These are phyloP conservation scores for Hypocryptadius cinnamomeus DNA, from an alignment of 2,113 vertebrate genomes.

Conservation along the genomic window DNA sequence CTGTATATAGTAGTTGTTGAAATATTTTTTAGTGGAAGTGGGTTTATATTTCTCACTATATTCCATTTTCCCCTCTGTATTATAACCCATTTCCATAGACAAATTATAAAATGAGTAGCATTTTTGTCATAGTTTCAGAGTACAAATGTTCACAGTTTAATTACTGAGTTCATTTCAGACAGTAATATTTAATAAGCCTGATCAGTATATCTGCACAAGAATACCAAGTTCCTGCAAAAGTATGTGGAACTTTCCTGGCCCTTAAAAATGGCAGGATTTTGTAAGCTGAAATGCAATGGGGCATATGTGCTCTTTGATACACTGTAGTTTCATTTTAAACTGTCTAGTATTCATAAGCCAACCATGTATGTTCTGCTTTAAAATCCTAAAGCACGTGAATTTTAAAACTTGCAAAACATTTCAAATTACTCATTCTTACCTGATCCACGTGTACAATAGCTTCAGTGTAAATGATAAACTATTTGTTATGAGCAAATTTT, in stretches of 20 bases:
- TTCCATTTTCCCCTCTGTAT: neutral
- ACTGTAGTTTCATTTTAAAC: constrained; percentile 55
- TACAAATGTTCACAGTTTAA: constrained; percentile 11
- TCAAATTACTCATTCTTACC: neutral
- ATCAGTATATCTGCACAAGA: constrained; percentile 21
- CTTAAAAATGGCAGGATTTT: constrained; percentile 32
- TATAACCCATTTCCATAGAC: neutral
- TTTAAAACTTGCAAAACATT: constrained; percentile 48
- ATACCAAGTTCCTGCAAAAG: constrained; percentile 30
- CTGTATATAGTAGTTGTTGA: neutral
- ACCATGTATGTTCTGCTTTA: neutral
- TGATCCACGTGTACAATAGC: neutral
- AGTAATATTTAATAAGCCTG: constrained; percentile 41
- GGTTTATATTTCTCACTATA: neutral
- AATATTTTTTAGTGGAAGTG: neutral
- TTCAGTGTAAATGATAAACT: neutral
- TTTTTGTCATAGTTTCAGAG: constrained; percentile 27
- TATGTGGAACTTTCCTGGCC: constrained; percentile 26
- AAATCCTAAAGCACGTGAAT: neutral
- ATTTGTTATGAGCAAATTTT: neutral
- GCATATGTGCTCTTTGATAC: constrained; percentile 4
- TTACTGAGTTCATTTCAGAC: constrained; percentile 31
- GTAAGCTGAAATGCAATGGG: constrained; percentile 24
- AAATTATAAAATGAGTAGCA: neutral
- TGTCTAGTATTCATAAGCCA: constrained; percentile 33